Evolutionary conservation across 2,797 vertebrate species (phyloP), one percentile per base, ranked within the genome.

Genomic region (Psittacula echo): DNA sequence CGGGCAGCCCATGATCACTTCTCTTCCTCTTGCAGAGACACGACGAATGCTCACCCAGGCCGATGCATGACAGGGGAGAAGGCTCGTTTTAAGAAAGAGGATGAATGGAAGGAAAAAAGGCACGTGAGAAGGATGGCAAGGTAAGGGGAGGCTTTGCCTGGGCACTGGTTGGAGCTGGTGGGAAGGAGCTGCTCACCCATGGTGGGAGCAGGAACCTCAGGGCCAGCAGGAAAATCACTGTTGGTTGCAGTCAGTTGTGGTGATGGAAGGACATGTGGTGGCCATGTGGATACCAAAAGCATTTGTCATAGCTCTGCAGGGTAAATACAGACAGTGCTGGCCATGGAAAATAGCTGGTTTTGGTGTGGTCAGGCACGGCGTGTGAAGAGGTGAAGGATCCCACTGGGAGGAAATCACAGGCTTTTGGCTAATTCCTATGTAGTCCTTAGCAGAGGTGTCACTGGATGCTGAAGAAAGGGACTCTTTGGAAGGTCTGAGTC

Each of bases 41-140:
- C 3, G 1, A 53, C 44, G 1, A 56, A 41, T 12, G 0, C 23
- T 64, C 13, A 2, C 29, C 67, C 3, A 6, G 62, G 82, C 47
- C 0, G 4, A 77, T 58, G 85, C 26, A 10, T 2, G 4, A 27
- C 21, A 0, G 10, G 8, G 13, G 19, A 10, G 20, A 72, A 87
- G 29, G 56, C 13, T 32, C 1, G 2, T 24, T 51, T 27, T 85
- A 90, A 96, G 62, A 81, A 64, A 47, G 72, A 75, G 27, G 61
- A 85, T 80, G 70, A 51, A 93, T 71, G 85, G 74, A 85, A 82
- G 83, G 85, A 34, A 64, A 66, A 82, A 53, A 34, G 56, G 44
- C 73, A 12, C 13, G 1, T 83, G 78, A 96, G 74, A 91, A 90
- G 39, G 75, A 94, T 85, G 94, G 88, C 87, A 89, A 95, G 94